Evolutionary conservation across 2,888 invertebrate genomes (phyloP).

Genomic region (Catocala sponsa): DNA sequence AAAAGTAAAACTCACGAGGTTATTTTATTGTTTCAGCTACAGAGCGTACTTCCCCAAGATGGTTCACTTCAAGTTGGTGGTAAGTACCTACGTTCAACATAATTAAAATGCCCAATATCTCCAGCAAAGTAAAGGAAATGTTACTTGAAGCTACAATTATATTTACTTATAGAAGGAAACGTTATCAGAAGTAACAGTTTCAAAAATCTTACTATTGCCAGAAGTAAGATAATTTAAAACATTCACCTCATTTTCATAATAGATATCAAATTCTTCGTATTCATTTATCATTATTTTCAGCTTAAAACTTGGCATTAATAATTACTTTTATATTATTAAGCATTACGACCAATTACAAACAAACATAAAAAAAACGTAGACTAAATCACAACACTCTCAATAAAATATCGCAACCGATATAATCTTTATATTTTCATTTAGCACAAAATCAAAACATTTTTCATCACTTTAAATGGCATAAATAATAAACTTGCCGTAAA

Average conservation of each 20-base stretch:
- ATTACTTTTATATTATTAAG: no score
- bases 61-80: slow-evolving; percentile 60
- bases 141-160: no score
- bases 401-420: neutral
- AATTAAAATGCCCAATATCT: no score
- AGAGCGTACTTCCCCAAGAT: slow-evolving; percentile 54
- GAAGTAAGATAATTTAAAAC: no score
- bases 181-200: neutral
- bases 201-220: neutral
- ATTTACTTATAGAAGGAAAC: neutral
- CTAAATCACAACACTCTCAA: neutral
- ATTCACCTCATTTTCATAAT: no score
- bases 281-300: no score
- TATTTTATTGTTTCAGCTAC: slow-evolving; percentile 49
- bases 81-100: slow-evolving; percentile 43
- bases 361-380: no score
- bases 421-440: neutral
- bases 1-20: no score
- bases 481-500: neutral
- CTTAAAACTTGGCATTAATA: no score
- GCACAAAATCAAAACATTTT: neutral
- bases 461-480: neutral
- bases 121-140: no score
- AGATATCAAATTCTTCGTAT: neutral
- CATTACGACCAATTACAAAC: no score